A percentile compares a stretch with the other conserved stretches of the same genome.
These are phyloP conservation scores for Halcyon leucocephala DNA, from an alignment of 2,797 vertebrate species.

Conservation along the genomic window DNA sequence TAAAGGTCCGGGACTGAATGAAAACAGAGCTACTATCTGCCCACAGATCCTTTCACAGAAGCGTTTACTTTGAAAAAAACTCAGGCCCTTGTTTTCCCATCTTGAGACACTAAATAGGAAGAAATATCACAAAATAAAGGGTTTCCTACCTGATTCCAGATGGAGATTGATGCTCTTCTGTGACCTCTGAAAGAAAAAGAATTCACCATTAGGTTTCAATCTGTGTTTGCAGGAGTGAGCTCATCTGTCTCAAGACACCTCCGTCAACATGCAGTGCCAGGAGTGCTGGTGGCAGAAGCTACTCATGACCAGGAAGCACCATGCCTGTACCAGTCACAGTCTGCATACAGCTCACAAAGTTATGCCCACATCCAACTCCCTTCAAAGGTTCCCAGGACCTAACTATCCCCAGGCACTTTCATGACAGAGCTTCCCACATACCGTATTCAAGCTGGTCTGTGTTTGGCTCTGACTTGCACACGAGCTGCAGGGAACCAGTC, in stretches of 20 bases:
- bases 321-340: background rate
- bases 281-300: slow-evolving; percentile 17
- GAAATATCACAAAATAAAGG: background rate
- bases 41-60: background rate
- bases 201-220: slow-evolving; percentile 33
- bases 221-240: background rate
- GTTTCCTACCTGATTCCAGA: slow-evolving; percentile 77
- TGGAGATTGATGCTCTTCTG: slow-evolving; percentile 77
- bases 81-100: background rate
- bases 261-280: background rate
- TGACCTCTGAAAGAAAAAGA: slow-evolving; percentile 73
- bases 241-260: slow-evolving; percentile 9
- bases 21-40: background rate
- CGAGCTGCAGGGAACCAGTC: slow-evolving; percentile 78
- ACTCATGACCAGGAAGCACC: background rate
- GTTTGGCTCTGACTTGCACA: slow-evolving; percentile 92
- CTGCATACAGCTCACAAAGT: background rate
- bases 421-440: slow-evolving; percentile 10
- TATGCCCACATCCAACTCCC: background rate
- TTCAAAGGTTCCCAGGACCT: background rate
- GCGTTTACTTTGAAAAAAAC: background rate
- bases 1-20: background rate
- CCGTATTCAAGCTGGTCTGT: slow-evolving; percentile 82
- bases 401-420: background rate
- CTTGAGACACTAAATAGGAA: background rate